Conservation (phyloP, 2,113 vertebrate genomes). For the Boleophthalmus pectinirostris region DNA sequence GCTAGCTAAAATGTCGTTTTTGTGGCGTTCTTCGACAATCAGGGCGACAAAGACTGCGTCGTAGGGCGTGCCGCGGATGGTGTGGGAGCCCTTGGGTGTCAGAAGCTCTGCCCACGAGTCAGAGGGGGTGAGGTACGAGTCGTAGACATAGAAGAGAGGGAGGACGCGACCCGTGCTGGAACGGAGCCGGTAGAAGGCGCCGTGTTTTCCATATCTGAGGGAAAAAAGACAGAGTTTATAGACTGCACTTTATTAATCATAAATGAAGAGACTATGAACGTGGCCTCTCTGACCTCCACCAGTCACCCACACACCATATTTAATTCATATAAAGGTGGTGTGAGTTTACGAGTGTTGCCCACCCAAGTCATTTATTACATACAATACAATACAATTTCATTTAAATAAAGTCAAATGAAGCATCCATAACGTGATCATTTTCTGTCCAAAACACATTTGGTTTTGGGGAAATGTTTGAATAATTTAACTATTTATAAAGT, state of each 20-base stretch:
- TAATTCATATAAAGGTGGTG: too few species aligned
- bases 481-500: too few species aligned
- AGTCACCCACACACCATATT: too few species aligned
- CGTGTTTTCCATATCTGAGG: constrained; percentile 83
- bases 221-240: neutral
- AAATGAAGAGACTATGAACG: too few species aligned
- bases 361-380: too few species aligned
- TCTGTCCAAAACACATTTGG: too few species aligned
- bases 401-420: too few species aligned
- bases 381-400: too few species aligned
- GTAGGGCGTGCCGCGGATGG: constrained; percentile 82
- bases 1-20: constrained; percentile 81
- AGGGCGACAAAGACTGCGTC: constrained; percentile 85
- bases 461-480: too few species aligned
- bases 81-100: constrained; percentile 79
- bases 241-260: neutral
- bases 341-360: too few species aligned
- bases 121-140: constrained; percentile 86
- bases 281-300: too few species aligned
- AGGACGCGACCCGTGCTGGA: constrained; percentile 83
- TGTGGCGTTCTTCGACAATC: constrained; percentile 87
- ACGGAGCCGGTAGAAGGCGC: constrained; percentile 86
- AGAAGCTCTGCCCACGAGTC: constrained; percentile 89
- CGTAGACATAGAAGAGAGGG: constrained; percentile 89
- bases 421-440: too few species aligned